A percentile compares a stretch with the other conserved stretches of the same genome.
These are phyloP conservation scores for Lasioglossum figueresi DNA, from an alignment of 2,888 invertebrate species.

Conservation along the genomic window DNA sequence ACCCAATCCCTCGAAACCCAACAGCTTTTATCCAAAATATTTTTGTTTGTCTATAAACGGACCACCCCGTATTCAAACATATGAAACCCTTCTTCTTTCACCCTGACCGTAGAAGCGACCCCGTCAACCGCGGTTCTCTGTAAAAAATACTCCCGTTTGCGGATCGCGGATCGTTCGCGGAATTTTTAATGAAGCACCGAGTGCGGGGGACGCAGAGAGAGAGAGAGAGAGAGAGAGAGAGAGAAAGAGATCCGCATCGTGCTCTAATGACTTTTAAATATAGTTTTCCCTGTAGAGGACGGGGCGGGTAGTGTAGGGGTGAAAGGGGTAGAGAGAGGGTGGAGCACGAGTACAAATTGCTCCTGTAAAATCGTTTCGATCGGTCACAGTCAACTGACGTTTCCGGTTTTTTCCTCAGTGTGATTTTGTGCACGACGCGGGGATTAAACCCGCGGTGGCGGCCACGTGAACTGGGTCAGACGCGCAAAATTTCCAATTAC, in stretches of 20 bases:
- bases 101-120: background rate
- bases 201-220: background rate
- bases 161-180: background rate
- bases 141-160: background rate
- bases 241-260: background rate
- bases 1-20: too few relatives aligned
- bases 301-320: background rate
- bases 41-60: too few relatives aligned
- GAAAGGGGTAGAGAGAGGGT: background rate
- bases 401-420: constrained; percentile 50
- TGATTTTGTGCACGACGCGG: constrained; percentile 51
- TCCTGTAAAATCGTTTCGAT: constrained; percentile 42
- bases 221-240: background rate
- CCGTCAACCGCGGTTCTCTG: background rate
- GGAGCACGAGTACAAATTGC: constrained; percentile 33
- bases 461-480: constrained; percentile 61
- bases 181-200: background rate
- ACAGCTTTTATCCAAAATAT: too few relatives aligned
- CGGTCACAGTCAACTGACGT: constrained; percentile 50
- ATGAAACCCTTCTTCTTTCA: background rate
- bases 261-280: constrained; percentile 58
- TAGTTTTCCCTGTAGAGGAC: constrained; percentile 39
- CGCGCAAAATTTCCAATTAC: constrained; percentile 72
- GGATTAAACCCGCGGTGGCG: constrained; percentile 61
- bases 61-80: too few relatives aligned